Evolutionary conservation across 1,140 invertebrate species (phyloP).

Genomic region (Pogonomyrmex barbatus): DNA sequence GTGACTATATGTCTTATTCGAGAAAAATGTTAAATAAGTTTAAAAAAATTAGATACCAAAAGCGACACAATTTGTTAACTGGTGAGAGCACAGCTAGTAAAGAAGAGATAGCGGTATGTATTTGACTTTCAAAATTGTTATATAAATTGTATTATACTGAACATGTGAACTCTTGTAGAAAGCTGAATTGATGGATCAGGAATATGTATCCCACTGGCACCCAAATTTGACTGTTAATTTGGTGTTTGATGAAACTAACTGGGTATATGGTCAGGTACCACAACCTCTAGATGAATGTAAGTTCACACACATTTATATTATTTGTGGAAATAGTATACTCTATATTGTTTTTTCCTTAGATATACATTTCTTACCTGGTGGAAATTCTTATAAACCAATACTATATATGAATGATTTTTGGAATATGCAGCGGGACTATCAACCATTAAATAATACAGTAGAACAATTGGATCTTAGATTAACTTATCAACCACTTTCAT

Average conservation of each 20-base stretch:
- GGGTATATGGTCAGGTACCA: constrained; percentile 95
- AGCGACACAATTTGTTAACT: constrained; percentile 97
- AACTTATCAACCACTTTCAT: constrained; percentile 97
- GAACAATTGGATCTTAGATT: constrained; percentile 91
- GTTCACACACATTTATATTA: constrained; percentile 68
- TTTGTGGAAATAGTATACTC: constrained; percentile 4
- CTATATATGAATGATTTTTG: constrained; percentile 99
- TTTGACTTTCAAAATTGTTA: constrained; percentile 17
- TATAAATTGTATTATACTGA: background rate
- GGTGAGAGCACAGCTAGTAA: constrained; percentile 93
- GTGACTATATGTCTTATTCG: constrained; percentile 91
- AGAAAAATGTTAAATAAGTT: constrained; percentile 96
- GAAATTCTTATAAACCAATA: constrained; percentile 96
- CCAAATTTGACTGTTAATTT: constrained; percentile 99
- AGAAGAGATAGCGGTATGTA: constrained; percentile 88
- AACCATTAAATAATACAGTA: constrained; percentile 95
- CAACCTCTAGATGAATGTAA: constrained; percentile 96
- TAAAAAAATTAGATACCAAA: constrained; percentile 95
- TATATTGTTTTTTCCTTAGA: constrained; percentile 84
- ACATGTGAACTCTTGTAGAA: constrained; percentile 86
- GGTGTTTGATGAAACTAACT: constrained; percentile 97
- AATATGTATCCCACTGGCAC: constrained; percentile 99
- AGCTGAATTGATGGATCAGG: constrained; percentile 92
- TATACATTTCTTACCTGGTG: constrained; percentile 94
- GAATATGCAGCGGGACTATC: constrained; percentile 98